These are phyloP conservation scores for Ondatra zibethicus DNA, from an alignment of 2,113 vertebrate genomes.

Conservation along the genomic window DNA sequence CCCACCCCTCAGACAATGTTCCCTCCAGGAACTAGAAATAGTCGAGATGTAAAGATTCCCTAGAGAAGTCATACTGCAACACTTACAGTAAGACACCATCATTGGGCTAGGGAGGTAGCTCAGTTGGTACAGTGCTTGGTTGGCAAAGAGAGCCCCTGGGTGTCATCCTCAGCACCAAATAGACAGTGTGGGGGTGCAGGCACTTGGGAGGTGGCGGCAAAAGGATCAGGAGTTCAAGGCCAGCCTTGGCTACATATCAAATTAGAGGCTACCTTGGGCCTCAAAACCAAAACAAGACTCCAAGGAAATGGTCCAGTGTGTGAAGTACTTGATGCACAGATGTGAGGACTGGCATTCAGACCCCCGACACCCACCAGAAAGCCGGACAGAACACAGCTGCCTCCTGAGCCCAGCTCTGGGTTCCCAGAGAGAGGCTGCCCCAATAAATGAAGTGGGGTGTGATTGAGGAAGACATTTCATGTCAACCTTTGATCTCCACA, in stretches of 20 bases:
- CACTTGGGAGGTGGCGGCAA: background rate
- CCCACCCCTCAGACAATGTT: background rate
- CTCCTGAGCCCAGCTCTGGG: background rate
- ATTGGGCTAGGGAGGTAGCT: background rate
- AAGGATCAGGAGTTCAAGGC: background rate
- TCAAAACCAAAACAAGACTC: background rate
- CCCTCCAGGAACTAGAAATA: background rate
- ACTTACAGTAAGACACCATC: background rate
- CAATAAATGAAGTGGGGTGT: background rate
- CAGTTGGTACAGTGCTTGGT: background rate
- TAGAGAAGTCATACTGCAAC: background rate
- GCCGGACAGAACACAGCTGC: accelerated
- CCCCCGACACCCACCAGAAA: background rate
- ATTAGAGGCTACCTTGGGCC: background rate
- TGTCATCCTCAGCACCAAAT: too few relatives aligned
- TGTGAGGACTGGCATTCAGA: background rate
- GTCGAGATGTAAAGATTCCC: background rate
- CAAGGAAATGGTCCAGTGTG: too few relatives aligned
- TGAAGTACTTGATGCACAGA: background rate
- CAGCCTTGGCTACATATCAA: background rate
- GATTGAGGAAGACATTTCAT: background rate
- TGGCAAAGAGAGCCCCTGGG: background rate
- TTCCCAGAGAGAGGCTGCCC: background rate
- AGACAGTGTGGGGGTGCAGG: background rate
- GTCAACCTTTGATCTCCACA: background rate